Conservation (phyloP, 2,888 invertebrate species). For the Noctua janthina region DNA sequence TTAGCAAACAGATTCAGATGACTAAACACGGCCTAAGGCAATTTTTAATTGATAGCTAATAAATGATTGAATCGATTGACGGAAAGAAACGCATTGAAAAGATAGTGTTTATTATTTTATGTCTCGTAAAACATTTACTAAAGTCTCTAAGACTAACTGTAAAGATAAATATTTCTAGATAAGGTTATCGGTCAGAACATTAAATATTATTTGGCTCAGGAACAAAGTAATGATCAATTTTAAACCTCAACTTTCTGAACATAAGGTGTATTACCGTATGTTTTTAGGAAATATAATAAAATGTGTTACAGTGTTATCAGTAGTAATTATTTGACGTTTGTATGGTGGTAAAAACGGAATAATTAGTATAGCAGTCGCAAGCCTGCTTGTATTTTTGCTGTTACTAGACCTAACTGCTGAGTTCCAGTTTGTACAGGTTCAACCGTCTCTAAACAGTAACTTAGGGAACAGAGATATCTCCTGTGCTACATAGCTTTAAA, state of each 20-base stretch:
- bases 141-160: slow-evolving; percentile 40
- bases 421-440: neutral
- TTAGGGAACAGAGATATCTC: neutral
- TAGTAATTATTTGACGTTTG: slow-evolving; percentile 33
- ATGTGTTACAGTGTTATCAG: slow-evolving; percentile 41
- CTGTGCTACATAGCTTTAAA: neutral
- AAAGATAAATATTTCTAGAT: slow-evolving; percentile 51
- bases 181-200: slow-evolving; percentile 50
- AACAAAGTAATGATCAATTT: neutral
- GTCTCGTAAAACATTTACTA: slow-evolving; percentile 30
- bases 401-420: neutral
- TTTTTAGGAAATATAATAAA: slow-evolving; percentile 8
- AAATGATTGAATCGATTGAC: neutral
- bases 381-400: neutral
- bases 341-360: slow-evolving; percentile 22
- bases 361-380: slow-evolving; percentile 5
- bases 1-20: neutral
- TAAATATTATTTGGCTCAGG: slow-evolving; percentile 35
- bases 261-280: slow-evolving; percentile 6
- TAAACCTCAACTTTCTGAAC: neutral
- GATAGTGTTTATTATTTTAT: slow-evolving; percentile 46
- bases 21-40: neutral
- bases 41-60: neutral
- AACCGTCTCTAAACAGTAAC: too few species aligned
- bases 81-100: slow-evolving; percentile 10